phyloP scores from a whole-genome alignment of 2,113 vertebrate genomes.

The rat (Rattus norvegicus) region GRCr8 NC_086037.1:52864501-52865000 shows the following conservation, averaged over 20 bases:
- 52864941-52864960: background rate
- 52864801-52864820: background rate
- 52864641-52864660: background rate
- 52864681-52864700: background rate
- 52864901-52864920: background rate
- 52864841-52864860: background rate
- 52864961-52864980: background rate
- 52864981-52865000: background rate
- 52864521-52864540: background rate
- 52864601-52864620: background rate
- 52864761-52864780: background rate
- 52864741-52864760: background rate
- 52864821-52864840: background rate
- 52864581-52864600: background rate
- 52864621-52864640: background rate
- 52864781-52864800: background rate
- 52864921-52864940: background rate
- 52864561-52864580: background rate
- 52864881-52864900: background rate
- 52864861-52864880: background rate
- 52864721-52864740: background rate
- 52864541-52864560: background rate
- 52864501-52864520: background rate
- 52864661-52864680: background rate
- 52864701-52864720: background rate